These are phyloP conservation scores for Amblyornis subalaris DNA, from an alignment of 2,113 vertebrate species.

Conservation along the genomic window DNA sequence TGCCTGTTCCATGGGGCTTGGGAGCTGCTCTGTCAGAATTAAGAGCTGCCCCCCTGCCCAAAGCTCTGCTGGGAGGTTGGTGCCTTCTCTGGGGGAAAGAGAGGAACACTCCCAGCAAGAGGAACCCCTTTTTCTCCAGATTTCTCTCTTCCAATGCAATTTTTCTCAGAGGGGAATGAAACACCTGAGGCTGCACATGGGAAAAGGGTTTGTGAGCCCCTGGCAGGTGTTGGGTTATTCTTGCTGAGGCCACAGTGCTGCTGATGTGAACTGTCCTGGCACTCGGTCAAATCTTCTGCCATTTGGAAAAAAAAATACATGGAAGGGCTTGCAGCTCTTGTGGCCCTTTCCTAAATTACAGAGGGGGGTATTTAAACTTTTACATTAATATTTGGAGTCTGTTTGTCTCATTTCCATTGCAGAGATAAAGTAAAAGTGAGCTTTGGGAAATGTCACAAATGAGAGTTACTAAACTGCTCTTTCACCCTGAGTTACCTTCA, in stretches of 20 bases:
- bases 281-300: too few species aligned
- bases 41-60: not conserved
- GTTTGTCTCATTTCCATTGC: not conserved
- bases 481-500: not conserved
- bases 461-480: not conserved
- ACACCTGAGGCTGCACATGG: not conserved
- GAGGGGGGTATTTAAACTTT: not conserved
- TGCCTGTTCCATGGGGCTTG: not conserved
- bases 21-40: not conserved
- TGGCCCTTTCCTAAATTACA: not conserved
- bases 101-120: not conserved
- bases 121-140: not conserved
- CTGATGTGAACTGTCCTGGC: not conserved
- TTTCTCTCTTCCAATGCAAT: not conserved
- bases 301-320: not conserved
- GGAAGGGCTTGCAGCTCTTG: not conserved
- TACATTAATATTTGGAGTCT: not conserved
- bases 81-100: not conserved
- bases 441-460: not conserved
- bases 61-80: not conserved
- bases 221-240: accelerated
- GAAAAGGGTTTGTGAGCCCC: not conserved
- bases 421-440: not conserved
- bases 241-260: not conserved
- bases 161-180: not conserved